These are phyloP conservation scores for Cirrhinus molitorella DNA, from an alignment of 2,797 vertebrate genomes.

Conservation along the genomic window DNA sequence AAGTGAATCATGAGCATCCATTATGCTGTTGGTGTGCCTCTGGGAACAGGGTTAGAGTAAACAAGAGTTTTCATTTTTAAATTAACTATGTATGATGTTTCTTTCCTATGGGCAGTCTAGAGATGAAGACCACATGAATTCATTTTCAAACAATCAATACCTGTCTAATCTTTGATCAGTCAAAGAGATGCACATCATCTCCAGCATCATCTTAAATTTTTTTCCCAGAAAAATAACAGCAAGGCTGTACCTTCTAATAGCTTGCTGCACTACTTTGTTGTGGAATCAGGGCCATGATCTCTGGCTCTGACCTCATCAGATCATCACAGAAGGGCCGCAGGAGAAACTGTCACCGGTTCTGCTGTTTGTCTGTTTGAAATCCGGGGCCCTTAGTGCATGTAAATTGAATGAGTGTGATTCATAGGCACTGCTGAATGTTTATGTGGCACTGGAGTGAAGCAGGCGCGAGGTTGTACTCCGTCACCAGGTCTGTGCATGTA, in stretches of 20 bases:
- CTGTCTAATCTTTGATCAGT: neutral
- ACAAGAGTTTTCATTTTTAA: neutral
- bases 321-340: neutral
- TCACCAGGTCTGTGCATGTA: constrained; percentile 72
- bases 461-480: constrained; percentile 65
- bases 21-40: neutral
- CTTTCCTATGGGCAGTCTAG: neutral
- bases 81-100: neutral
- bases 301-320: constrained; percentile 11
- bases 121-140: neutral
- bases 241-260: neutral
- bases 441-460: constrained; percentile 58
- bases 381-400: neutral
- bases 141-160: neutral
- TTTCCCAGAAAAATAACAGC: neutral
- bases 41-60: neutral
- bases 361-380: constrained; percentile 16
- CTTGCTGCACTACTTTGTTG: neutral
- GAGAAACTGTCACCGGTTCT: neutral
- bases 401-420: constrained; percentile 57
- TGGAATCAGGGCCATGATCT: neutral
- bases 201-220: neutral
- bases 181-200: neutral
- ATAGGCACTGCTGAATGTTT: constrained; percentile 52
- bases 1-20: neutral